Conservation (phyloP, 2,797 vertebrate genomes). For the Zenarchopterus dispar region DNA sequence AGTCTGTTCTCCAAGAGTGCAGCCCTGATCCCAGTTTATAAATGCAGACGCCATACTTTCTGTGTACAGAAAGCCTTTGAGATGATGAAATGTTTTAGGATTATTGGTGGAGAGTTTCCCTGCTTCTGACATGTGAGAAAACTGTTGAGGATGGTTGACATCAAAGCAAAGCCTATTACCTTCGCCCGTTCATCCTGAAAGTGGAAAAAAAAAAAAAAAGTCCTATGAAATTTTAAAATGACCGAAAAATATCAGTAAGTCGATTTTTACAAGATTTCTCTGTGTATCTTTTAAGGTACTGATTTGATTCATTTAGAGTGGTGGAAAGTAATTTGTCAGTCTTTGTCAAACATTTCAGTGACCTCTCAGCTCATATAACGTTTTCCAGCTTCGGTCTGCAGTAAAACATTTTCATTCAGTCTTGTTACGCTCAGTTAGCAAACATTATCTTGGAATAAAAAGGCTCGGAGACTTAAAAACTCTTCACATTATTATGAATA, state of each 20-base stretch:
- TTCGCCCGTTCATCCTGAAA: conserved; percentile 1
- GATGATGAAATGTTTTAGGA: conserved; percentile 60
- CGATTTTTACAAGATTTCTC: neutral
- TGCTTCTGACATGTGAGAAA: conserved; percentile 27
- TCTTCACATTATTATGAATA: conserved; percentile 19
- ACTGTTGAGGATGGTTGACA: conserved; percentile 38
- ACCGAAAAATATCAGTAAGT: neutral
- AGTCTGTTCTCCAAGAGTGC: conserved; percentile 1
- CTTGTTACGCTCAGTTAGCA: conserved; percentile 12
- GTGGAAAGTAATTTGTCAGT: neutral
- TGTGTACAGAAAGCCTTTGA: conserved; percentile 56
- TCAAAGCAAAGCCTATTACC: conserved; percentile 43
- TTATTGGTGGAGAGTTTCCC: conserved; percentile 45
- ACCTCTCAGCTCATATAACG: neutral
- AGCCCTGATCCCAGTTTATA: conserved; percentile 24
- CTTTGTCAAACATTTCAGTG: conserved; percentile 3
- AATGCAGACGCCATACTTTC: conserved; percentile 41
- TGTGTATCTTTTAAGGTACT: neutral
- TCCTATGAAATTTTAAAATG: neutral
- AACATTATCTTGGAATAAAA: conserved; percentile 6
- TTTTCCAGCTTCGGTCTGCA: conserved; percentile 1
- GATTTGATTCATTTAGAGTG: neutral
- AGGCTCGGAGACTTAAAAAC: conserved; percentile 18
- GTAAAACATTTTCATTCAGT: conserved; percentile 15
- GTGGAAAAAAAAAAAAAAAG: neutral